Evolutionary conservation across 1,140 invertebrate genomes (phyloP).

Genomic region (Agrilus planipennis): DNA sequence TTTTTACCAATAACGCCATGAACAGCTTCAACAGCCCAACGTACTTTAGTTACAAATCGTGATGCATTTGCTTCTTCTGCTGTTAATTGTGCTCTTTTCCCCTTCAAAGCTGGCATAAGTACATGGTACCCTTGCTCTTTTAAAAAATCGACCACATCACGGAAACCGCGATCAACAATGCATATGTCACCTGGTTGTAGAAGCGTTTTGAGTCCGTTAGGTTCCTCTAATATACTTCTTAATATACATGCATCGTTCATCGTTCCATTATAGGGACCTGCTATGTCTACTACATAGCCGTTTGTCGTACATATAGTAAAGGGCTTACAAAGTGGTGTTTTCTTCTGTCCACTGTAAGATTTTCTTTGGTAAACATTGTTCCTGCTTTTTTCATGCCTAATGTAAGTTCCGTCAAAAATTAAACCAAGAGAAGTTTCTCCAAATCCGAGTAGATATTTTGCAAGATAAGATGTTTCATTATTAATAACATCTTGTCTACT

Average conservation of each 20-base stretch:
- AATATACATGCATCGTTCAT: conserved; percentile 25
- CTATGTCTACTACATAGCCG: conserved; percentile 23
- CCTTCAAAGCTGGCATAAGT: conserved; percentile 27
- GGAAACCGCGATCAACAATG: conserved; percentile 26
- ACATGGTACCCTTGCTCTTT: conserved; percentile 14
- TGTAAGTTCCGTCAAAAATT: too few relatives aligned
- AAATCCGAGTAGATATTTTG: too few relatives aligned
- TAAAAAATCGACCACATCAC: conserved; percentile 18
- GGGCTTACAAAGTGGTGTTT: conserved; percentile 20
- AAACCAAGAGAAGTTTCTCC: too few relatives aligned
- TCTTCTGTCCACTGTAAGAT: too few relatives aligned
- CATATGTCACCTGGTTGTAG: conserved; percentile 15
- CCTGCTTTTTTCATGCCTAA: too few relatives aligned
- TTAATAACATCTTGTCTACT: too few relatives aligned
- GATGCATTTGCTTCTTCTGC: too few relatives aligned
- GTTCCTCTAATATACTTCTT: conserved; percentile 13
- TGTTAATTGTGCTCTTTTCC: conserved; percentile 23
- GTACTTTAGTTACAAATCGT: too few relatives aligned
- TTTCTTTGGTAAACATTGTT: too few relatives aligned
- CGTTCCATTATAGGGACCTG: conserved; percentile 17
- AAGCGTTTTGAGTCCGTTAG: conserved; percentile 8
- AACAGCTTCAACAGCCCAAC: too few relatives aligned
- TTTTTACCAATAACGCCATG: too few relatives aligned
- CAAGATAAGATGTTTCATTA: too few relatives aligned
- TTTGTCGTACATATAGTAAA: conserved; percentile 25